phyloP scores from a whole-genome alignment of 23 tunicate species.

The Corella eumyota region DNA sequence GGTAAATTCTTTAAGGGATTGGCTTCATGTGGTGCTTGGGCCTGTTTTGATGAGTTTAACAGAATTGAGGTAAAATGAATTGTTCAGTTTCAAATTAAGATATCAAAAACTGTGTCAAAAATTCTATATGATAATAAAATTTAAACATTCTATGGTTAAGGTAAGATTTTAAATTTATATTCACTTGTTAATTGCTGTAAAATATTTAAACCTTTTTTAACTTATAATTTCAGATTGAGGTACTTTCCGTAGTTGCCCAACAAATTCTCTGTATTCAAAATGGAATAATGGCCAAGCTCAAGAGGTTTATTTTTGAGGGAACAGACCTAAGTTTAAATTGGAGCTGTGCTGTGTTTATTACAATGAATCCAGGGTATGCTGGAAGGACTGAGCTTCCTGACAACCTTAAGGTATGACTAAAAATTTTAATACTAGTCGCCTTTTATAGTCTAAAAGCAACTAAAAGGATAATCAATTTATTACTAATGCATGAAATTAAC shows the following conservation, averaged over 20 bases:
- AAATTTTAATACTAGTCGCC: neutral
- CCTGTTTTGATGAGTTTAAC: slow-evolving; percentile 97
- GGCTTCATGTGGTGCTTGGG: slow-evolving; percentile 99
- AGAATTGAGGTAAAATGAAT: slow-evolving; percentile 65
- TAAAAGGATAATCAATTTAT: too few relatives aligned
- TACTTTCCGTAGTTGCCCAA: slow-evolving; percentile 96
- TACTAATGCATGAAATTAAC: too few relatives aligned
- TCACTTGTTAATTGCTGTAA: neutral
- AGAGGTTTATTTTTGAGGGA: slow-evolving; percentile 78
- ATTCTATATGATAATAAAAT: neutral
- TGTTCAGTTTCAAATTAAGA: neutral
- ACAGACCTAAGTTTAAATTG: slow-evolving; percentile 62
- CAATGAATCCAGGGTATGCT: slow-evolving; percentile 99
- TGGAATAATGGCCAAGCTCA: slow-evolving; percentile 56
- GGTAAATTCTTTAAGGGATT: slow-evolving; percentile 97
- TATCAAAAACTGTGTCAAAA: neutral
- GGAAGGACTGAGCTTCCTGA: slow-evolving; percentile 96
- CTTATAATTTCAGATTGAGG: slow-evolving; percentile 95
- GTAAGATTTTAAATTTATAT: neutral
- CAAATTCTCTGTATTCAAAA: slow-evolving; percentile 97
- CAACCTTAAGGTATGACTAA: slow-evolving; percentile 59
- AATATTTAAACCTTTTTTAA: too few relatives aligned
- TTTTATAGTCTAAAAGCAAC: too few relatives aligned
- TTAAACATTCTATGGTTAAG: neutral
- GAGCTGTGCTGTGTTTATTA: slow-evolving; percentile 95